Evolutionary conservation across 2,888 invertebrate genomes (phyloP), one percentile per base, ranked within the genome.

Genomic region (Rhabditophanes sp.): DNA sequence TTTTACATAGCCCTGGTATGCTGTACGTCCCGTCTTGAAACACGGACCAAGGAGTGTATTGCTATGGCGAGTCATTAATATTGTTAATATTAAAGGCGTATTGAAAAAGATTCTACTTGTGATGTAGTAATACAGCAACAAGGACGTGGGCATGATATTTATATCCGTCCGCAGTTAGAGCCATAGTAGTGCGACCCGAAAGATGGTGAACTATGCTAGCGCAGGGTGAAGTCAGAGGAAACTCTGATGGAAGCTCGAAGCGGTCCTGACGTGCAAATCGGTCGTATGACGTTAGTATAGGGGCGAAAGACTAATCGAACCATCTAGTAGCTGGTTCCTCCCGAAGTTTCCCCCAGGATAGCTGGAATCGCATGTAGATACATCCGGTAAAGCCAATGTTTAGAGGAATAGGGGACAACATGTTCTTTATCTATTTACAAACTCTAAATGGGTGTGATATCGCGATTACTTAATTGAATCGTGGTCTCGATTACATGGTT

Each of bases 231-330:
- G 75, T 62, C 74, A 72, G 73, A 72, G 73, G 75, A 74, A 75
- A 75, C 73, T 72, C 70, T 74, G 75, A 72, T 75, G 75, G 75
- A 76, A 73, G 75, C 73, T 74, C 75, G 75, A 67, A 76, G 75
- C 75, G 75, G 72, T 75, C 75, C 75, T 76, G 76, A 76, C 75
- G 75, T 76, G 76, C 76, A 77, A 77, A 77, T 77, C 76, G 76
- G 76, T 77, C 75, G 74, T 76, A 74, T 68, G 74, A 77, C 73
- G 74, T 76, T 75, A 74, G 75, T 75, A 75, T 76, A 76, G 75
- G 74, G 75, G 67, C 67, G 67, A 70, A 70, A 70, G 69, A 69
- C 67, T 74, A 76, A 76, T 77, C 75, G 75, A 76, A 76, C 76
- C 75, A 75, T 76, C 75, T 76, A 75, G 75, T 76, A 76, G 75